Evolutionary conservation across 2,797 vertebrate species (phyloP), one percentile per base, ranked within the genome.

Genomic region (Garrulus glandarius): DNA sequence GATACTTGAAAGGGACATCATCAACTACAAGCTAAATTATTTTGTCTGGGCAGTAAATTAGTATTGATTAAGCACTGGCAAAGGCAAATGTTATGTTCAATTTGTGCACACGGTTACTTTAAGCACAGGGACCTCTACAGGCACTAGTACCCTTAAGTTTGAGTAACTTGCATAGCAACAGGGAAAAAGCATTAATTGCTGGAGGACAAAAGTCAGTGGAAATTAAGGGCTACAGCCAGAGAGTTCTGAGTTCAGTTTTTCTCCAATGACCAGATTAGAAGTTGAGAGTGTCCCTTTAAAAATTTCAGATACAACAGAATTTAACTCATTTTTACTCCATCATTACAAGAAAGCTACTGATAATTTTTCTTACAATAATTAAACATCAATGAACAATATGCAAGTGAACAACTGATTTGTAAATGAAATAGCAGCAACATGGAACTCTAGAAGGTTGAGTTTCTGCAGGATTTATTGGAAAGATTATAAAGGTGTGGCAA

Each of bases 381-480:
- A 85, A 94, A 91, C 61, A 84, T 75, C 53, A 61, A 13, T 63
- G 60, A 84, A 85, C 57, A 76, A 72, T 80, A 56, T 49, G 82
- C 60, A 87, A 43, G 49, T 6, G 17, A 92, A 91, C 32, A 82
- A 77, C 80, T 92, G 37, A 78, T 89, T 57, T 70, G 10, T 72
- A 97, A 96, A 80, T 83, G n/a, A 96, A 91, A 65, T 57, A 94
- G 93, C 72, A 98, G 84, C 95, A 96, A 96, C 88, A 94, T 88
- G 88, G 84, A 90, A 93, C 92, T 95, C 78, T 92, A 89, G 61
- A 96, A 79, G 32, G 60, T 90, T 96, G 88, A 80, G 37, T 96
- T 93, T 97, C 90, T 97, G 87, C 88, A 97, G 92, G 90, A 97
- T 98, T 98, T 98, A 98, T 98, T 98, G 83, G 95, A 97, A 97